Conservation (phyloP, 1,140 invertebrate species). For the Brachionus paranguensis region DNA sequence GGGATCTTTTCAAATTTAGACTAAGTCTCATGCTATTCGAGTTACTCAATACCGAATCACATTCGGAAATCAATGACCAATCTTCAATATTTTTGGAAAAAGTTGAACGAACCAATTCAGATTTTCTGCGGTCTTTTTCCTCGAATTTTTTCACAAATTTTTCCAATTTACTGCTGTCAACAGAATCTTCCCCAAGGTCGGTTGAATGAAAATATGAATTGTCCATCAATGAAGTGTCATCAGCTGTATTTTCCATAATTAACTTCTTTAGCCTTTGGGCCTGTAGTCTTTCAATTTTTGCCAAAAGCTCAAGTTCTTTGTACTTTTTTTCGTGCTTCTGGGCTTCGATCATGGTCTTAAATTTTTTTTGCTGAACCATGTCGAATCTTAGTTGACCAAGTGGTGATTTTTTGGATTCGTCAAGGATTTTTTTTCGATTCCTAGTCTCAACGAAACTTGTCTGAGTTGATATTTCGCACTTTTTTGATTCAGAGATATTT, state of each 20-base stretch:
- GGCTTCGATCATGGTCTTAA: slow-evolving; percentile 25
- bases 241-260: neutral
- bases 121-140: neutral
- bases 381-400: neutral
- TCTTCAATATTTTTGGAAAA: slow-evolving; percentile 11
- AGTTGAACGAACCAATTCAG: neutral
- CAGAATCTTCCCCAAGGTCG: neutral
- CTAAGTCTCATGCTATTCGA: neutral
- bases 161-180: neutral
- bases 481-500: neutral
- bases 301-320: slow-evolving; percentile 15
- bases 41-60: neutral
- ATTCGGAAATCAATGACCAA: slow-evolving; percentile 3
- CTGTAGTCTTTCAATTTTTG: slow-evolving; percentile 17
- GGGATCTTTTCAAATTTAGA: neutral
- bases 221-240: neutral
- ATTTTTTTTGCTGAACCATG: slow-evolving; percentile 5
- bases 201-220: slow-evolving; percentile 17
- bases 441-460: neutral
- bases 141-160: neutral
- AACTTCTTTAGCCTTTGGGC: slow-evolving; percentile 3
- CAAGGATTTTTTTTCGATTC: neutral
- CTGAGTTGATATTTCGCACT: slow-evolving; percentile 2
- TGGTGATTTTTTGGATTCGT: neutral
- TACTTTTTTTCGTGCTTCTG: slow-evolving; percentile 35